These are phyloP conservation scores for Argyrosomus japonicus DNA, from an alignment of 2,113 vertebrate species.

Conservation along the genomic window DNA sequence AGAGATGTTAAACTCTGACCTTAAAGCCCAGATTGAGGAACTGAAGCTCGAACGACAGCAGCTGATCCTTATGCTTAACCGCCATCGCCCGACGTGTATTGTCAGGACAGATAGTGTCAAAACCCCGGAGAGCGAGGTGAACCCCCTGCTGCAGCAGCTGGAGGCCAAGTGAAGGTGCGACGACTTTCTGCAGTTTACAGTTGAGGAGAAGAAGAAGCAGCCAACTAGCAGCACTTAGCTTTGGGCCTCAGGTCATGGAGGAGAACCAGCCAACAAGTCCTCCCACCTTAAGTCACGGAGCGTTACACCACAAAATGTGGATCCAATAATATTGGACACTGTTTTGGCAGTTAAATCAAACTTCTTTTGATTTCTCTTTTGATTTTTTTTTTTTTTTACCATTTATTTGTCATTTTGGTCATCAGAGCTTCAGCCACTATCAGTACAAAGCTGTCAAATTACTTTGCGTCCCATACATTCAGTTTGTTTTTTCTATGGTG, in stretches of 20 bases:
- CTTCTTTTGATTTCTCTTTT: constrained; percentile 11
- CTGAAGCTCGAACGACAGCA: constrained; percentile 96
- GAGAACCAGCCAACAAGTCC: constrained; percentile 69
- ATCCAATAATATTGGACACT: constrained; percentile 64
- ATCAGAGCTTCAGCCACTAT: constrained; percentile 41
- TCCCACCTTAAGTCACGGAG: constrained; percentile 53
- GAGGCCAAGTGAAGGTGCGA: constrained; percentile 87
- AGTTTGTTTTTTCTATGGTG: not conserved
- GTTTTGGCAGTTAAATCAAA: constrained; percentile 72
- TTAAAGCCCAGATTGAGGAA: constrained; percentile 97
- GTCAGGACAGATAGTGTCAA: constrained; percentile 94
- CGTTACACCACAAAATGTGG: constrained; percentile 42
- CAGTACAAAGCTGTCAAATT: not conserved
- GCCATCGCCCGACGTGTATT: constrained; percentile 95
- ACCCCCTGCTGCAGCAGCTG: constrained; percentile 91
- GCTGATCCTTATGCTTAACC: constrained; percentile 95
- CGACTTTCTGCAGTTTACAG: constrained; percentile 54
- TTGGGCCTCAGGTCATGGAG: constrained; percentile 44
- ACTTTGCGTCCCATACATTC: not conserved
- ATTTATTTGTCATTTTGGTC: constrained; percentile 38
- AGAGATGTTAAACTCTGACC: constrained; percentile 95
- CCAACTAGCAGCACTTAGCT: constrained; percentile 80
- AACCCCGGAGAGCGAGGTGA: constrained; percentile 90
- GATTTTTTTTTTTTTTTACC: constrained; percentile 1
- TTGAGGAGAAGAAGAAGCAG: constrained; percentile 55